Evolutionary conservation across 2,113 vertebrate species (phyloP).

Genomic region (Phocoena sinus): DNA sequence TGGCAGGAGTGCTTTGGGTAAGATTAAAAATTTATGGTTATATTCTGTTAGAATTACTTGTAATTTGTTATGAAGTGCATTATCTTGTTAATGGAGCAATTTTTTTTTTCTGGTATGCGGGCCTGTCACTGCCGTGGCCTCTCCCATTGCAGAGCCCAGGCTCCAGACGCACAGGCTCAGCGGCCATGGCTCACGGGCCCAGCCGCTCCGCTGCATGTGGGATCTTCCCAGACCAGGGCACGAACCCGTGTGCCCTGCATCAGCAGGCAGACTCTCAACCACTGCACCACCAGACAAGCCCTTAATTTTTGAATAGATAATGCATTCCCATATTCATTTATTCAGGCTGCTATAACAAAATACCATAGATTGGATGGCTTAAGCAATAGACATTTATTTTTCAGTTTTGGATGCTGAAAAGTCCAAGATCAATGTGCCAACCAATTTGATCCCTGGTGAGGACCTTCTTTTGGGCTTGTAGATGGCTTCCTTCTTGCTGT

Average conservation of each 20-base stretch:
- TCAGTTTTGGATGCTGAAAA: background rate
- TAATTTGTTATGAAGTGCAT: background rate
- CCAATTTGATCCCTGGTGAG: background rate
- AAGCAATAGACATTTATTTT: background rate
- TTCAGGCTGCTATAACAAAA: background rate
- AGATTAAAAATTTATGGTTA: background rate
- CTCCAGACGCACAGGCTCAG: too few relatives aligned
- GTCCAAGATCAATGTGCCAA: background rate
- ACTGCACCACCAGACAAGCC: too few relatives aligned
- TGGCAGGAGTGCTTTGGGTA: background rate
- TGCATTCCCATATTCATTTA: background rate
- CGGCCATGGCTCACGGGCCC: too few relatives aligned
- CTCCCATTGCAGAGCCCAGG: too few relatives aligned
- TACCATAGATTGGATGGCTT: background rate
- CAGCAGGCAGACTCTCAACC: too few relatives aligned
- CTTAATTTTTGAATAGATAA: background rate
- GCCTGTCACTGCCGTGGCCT: too few relatives aligned
- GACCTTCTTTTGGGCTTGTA: background rate
- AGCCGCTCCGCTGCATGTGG: too few relatives aligned
- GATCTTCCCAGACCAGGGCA: too few relatives aligned
- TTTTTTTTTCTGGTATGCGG: background rate
- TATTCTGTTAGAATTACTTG: background rate
- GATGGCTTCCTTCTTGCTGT: background rate
- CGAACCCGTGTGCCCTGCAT: too few relatives aligned
- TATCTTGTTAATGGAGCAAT: background rate